Evolutionary conservation across 2,797 vertebrate genomes (phyloP).

Genomic region (Notoglanidium macrostoma): DNA sequence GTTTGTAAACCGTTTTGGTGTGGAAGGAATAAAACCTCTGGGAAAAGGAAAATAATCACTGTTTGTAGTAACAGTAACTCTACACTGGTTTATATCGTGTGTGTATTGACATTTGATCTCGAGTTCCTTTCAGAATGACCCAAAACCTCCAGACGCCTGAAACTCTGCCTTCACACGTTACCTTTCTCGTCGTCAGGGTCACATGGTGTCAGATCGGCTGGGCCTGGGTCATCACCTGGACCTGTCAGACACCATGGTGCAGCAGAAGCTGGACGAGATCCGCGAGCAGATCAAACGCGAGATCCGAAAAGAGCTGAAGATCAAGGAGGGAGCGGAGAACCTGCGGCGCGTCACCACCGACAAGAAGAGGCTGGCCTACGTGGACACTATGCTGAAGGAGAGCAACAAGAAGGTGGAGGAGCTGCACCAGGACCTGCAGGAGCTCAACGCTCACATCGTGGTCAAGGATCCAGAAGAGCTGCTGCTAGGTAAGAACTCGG

Average conservation of each 20-base stretch:
- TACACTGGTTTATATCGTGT: too few species aligned
- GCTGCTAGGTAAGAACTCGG: slow-evolving; percentile 77
- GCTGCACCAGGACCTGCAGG: slow-evolving; percentile 95
- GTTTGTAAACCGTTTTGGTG: background rate
- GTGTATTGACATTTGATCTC: background rate
- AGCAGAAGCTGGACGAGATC: slow-evolving; percentile 96
- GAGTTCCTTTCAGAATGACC: background rate
- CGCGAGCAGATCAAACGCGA: slow-evolving; percentile 98
- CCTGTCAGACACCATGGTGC: slow-evolving; percentile 93
- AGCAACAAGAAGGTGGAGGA: slow-evolving; percentile 98
- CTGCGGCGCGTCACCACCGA: slow-evolving; percentile 97
- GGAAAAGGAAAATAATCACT: too few species aligned
- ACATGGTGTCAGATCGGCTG: slow-evolving; percentile 85
- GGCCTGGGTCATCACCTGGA: slow-evolving; percentile 90
- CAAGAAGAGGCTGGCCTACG: slow-evolving; percentile 97
- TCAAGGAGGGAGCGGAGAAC: slow-evolving; percentile 98
- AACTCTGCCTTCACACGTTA: background rate
- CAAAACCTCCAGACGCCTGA: background rate
- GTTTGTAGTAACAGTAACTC: too few species aligned
- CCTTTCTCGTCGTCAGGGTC: slow-evolving; percentile 56
- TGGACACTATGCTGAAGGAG: slow-evolving; percentile 99
- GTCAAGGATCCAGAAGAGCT: slow-evolving; percentile 96
- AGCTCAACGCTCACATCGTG: slow-evolving; percentile 96
- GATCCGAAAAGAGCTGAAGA: slow-evolving; percentile 99
- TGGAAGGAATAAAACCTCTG: background rate